Conservation (phyloP, 2,888 invertebrate genomes). For the Apotomis capreana region DNA sequence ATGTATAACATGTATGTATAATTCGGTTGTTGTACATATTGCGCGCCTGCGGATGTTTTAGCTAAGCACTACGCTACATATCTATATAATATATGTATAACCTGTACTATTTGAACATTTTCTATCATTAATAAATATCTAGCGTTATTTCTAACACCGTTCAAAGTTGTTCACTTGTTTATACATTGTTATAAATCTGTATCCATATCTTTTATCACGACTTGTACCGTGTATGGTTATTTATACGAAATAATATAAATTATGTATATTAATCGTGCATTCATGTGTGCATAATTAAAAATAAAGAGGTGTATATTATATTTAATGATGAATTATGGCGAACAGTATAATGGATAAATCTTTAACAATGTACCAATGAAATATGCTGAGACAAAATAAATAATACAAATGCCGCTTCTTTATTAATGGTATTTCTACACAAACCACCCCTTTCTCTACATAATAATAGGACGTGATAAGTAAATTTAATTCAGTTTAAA, state of each 20-base stretch:
- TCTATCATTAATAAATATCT: constrained; percentile 78
- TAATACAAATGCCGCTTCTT: constrained; percentile 83
- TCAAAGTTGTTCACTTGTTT: constrained; percentile 82
- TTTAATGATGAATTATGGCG: constrained; percentile 71
- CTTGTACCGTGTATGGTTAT: constrained; percentile 78
- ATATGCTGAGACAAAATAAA: constrained; percentile 81
- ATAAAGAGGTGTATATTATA: constrained; percentile 80
- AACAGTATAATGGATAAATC: constrained; percentile 74
- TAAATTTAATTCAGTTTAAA: too few relatives aligned
- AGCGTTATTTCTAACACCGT: constrained; percentile 78
- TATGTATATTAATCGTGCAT: constrained; percentile 80
- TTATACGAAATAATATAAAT: constrained; percentile 75
- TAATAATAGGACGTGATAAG: not conserved
- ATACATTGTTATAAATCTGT: constrained; percentile 80
- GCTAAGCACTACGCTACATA: constrained; percentile 80
- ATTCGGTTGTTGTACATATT: constrained; percentile 70
- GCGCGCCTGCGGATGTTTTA: constrained; percentile 68
- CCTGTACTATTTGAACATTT: constrained; percentile 71
- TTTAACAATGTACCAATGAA: constrained; percentile 82
- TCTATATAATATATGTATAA: constrained; percentile 68
- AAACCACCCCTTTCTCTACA: not conserved
- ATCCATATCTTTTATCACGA: constrained; percentile 79
- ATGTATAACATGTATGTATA: constrained; percentile 62
- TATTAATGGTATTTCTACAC: constrained; percentile 72
- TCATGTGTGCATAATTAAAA: constrained; percentile 77